Conservation (phyloP, 1,140 invertebrate species). For the Leptinotarsa undecemlineata region DNA sequence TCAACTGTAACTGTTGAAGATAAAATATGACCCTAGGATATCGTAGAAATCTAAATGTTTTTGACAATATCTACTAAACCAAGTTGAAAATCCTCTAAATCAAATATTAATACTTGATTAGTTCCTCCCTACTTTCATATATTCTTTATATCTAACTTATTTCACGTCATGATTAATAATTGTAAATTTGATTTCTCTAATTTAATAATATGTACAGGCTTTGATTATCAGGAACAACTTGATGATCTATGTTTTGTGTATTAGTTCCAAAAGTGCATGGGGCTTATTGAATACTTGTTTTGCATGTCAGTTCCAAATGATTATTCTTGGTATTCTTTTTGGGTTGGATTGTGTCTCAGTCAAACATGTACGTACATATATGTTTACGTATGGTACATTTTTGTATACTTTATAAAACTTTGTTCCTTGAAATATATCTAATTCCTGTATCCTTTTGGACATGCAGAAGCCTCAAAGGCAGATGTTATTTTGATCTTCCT, state of each 20-base stretch:
- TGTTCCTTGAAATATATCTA: slow-evolving; percentile 31
- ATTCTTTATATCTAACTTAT: too few relatives aligned
- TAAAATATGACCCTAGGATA: too few relatives aligned
- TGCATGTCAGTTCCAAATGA: slow-evolving; percentile 36
- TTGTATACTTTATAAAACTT: slow-evolving; percentile 34
- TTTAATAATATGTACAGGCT: slow-evolving; percentile 16
- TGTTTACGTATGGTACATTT: slow-evolving; percentile 24
- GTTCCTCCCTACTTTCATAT: too few relatives aligned
- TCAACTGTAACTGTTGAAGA: too few relatives aligned
- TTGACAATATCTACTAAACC: too few relatives aligned
- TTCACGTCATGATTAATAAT: too few relatives aligned
- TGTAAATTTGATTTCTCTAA: not conserved
- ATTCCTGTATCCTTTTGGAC: slow-evolving; percentile 34
- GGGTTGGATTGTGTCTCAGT: slow-evolving; percentile 36
- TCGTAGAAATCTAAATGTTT: too few relatives aligned
- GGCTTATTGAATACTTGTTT: slow-evolving; percentile 32
- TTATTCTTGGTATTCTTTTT: slow-evolving; percentile 39
- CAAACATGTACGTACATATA: slow-evolving; percentile 10
- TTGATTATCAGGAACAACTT: slow-evolving; percentile 13
- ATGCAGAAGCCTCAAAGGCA: slow-evolving; percentile 40
- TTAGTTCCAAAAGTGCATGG: slow-evolving; percentile 37
- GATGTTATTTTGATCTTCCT: slow-evolving; percentile 47
- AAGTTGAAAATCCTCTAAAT: too few relatives aligned
- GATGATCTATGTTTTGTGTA: slow-evolving; percentile 27
- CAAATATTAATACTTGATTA: too few relatives aligned